Conservation (phyloP, 2,888 invertebrate genomes). For the Trichopria drosophilae region DNA sequence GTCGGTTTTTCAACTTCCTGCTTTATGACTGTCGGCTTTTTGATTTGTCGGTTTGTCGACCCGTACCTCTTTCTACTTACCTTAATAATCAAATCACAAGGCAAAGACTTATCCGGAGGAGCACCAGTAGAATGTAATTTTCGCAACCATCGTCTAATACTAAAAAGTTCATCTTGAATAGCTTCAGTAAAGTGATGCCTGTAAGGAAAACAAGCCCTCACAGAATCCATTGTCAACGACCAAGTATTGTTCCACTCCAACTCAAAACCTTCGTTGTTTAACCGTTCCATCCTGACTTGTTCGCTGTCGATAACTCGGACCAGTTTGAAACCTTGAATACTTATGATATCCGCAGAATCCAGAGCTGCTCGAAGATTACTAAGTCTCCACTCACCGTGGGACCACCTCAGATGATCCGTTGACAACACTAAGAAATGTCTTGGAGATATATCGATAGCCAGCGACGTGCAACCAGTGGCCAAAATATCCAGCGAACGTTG, state of each 20-base stretch:
- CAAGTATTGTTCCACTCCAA: conserved; percentile 74
- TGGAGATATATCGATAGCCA: conserved; percentile 54
- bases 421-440: conserved; percentile 53
- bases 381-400: conserved; percentile 51
- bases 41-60: no score
- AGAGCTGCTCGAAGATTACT: conserved; percentile 62
- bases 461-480: conserved; percentile 51
- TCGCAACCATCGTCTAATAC: conserved; percentile 92
- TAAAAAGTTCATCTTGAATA: conserved; percentile 86
- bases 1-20: no score
- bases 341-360: conserved; percentile 74
- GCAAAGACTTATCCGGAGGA: conserved; percentile 73
- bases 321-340: conserved; percentile 70
- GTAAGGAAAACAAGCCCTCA: conserved; percentile 80
- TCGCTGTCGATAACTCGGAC: conserved; percentile 66
- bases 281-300: conserved; percentile 71
- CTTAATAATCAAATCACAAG: conserved; percentile 87
- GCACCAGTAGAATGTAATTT: conserved; percentile 69
- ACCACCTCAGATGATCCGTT: conserved; percentile 53
- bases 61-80: no score
- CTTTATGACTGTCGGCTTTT: no score
- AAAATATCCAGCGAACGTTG: conserved; percentile 47
- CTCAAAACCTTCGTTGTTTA: conserved; percentile 73
- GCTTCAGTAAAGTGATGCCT: conserved; percentile 86
- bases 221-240: conserved; percentile 67